Base-by-base conservation (phyloP, 1,140 invertebrate genomes). In the Philotrypesis tridentata region DNA sequence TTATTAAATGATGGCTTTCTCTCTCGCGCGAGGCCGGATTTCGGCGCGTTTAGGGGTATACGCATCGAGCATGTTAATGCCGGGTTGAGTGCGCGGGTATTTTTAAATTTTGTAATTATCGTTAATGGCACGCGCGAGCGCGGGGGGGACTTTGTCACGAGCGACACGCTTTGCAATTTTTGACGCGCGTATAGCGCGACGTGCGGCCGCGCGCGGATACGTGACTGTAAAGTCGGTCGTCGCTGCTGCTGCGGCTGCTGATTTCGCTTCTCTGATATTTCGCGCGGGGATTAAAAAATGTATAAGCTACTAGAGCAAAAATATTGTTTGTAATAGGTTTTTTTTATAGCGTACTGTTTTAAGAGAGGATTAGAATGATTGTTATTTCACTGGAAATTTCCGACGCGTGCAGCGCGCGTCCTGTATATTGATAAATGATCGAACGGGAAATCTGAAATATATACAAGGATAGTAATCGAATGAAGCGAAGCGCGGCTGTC, bases 81-180 rank as follows among this genome's bases (percentile, higher is more conserved):
- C 37, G 9, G 29, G 8, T 70, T 71, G 23, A 63, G 75, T 33
- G n/a, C n/a, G n/a, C n/a, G 31, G 48, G 17, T 48, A 43, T 33
- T 37, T 65, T 63, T 63, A 23, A 29, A 65, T 65, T 80, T 80
- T 23, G 70, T 80, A 80, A 80, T 73, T 79, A 60, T 79, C 61
- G 68, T 29, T n/a, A 80, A 67, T 67, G 33, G 25, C n/a, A n/a
- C n/a, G n/a, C n/a, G n/a, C n/a, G n/a, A n/a, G n/a, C n/a, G n/a
- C 21, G 43, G 0, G 31, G 2, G 48, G 21, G 48, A 17, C 48
- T 55, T 55, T 55, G 48, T 17, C 14, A 0, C 17, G 48, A 21
- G 48, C 48, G 21, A 17, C 5, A 17, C 48, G 48, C 21, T 55
- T 55, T 55, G 48, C n/a, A 55, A 55, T 55, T 55, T 55, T 55